Evolutionary conservation across 1,140 invertebrate species (phyloP), one percentile per base, ranked within the genome.

Genomic region (Trichogramma pretiosum): DNA sequence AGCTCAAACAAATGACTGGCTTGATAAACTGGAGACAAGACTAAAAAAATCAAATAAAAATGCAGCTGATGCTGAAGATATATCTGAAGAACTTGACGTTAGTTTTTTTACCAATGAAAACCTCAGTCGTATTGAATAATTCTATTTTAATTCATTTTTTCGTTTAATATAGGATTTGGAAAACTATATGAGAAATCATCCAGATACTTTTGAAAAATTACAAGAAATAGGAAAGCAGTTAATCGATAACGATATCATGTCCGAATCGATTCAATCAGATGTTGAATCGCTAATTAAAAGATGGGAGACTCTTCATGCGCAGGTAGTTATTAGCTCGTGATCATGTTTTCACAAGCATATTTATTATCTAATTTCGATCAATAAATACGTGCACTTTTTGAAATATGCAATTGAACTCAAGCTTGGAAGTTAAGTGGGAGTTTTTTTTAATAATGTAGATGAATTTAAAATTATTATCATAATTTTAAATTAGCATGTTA

Each of bases 51-150:
- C 81, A 8, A 77, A 80, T 0, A 80, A 82, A 52, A 74, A 74
- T 59, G 83, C 83, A 52, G 85, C 83, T n/a, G 91, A 93, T 73
- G 89, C 89, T n/a, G 91, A 94, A 72, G 91, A 94, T 70, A 85
- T 93, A 49, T 87, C 87, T 22, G 89, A 91, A 62, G 85, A 91
- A 62, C 74, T 93, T 30, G 87, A 91, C 72, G 89, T 92, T 66
- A 80, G 81, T 73, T 34, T 22, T 16, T 8, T 21, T 16, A 24
- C 17, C 8, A 39, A 19, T 9, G 10, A 17, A 18, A 26, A 5
- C 17, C 26, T 16, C 23, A 14, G 3, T 14, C 26, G 7, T 28
- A 22, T 44, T 17, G 8, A 42, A 26, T 37, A 46, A 14, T 38
- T 37, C 5, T n/a, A 13, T 39, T 43, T 37, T 45, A n/a, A 41